phyloP scores from a whole-genome alignment of 2,888 invertebrate species.

The Tineola bisselliella region DNA sequence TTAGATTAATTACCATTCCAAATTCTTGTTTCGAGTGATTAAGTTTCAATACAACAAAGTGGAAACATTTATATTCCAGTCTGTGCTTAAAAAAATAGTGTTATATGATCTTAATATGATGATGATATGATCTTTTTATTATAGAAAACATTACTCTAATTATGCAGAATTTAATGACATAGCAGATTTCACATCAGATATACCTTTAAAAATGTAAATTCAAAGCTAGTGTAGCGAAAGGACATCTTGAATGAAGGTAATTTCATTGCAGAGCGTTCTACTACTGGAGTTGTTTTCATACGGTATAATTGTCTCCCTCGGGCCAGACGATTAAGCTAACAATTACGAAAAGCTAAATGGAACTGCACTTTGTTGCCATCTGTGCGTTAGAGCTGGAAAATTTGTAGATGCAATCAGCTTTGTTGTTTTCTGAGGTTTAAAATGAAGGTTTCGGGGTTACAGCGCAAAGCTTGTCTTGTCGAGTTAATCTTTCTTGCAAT shows the following conservation, averaged over 20 bases:
- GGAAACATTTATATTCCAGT: background rate
- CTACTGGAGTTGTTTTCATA: conserved; percentile 9
- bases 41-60: background rate
- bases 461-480: background rate
- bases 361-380: conserved; percentile 13
- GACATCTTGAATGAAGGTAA: conserved; percentile 11
- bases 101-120: no score
- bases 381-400: conserved; percentile 10
- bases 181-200: background rate
- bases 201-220: background rate
- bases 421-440: conserved; percentile 11
- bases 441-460: conserved; percentile 8
- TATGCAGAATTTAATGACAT: background rate
- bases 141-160: no score
- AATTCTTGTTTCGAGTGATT: background rate
- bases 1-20: no score
- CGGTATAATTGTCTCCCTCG: conserved; percentile 25
- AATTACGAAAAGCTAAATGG: conserved; percentile 21
- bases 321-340: conserved; percentile 31
- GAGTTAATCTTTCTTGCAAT: background rate
- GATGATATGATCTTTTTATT: no score
- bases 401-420: conserved; percentile 13
- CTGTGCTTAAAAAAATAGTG: no score
- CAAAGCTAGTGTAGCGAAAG: background rate
- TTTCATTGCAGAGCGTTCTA: background rate